phyloP scores from a whole-genome alignment of 1,140 invertebrate genomes.

The Probaryconus sp. region DNA sequence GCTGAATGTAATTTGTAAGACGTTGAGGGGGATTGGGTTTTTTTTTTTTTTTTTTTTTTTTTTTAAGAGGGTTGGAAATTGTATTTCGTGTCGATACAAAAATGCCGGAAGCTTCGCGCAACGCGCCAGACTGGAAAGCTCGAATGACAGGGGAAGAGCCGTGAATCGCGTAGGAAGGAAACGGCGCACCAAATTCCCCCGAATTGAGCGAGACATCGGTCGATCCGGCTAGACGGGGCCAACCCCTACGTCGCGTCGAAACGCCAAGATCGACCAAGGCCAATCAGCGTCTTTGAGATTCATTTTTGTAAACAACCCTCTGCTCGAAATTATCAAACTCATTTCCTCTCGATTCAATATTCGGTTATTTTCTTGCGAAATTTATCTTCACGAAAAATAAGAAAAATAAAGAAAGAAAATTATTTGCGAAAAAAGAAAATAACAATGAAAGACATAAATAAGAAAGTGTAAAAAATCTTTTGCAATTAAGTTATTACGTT shows the following conservation, averaged over 20 bases:
- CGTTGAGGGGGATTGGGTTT: too few relatives aligned
- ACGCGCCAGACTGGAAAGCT: conserved; percentile 13
- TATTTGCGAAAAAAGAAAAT: too few relatives aligned
- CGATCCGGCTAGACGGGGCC: conserved; percentile 73
- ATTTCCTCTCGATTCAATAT: too few relatives aligned
- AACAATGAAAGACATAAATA: too few relatives aligned
- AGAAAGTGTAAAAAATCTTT: too few relatives aligned
- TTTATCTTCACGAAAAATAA: neutral
- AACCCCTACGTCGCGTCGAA: conserved; percentile 55
- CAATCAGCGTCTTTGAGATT: conserved; percentile 40
- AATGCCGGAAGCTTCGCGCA: conserved; percentile 30
- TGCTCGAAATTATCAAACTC: conserved; percentile 27
- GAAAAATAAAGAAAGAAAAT: too few relatives aligned
- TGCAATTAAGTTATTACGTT: too few relatives aligned
- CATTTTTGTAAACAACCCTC: conserved; percentile 32
- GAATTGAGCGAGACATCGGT: conserved; percentile 59
- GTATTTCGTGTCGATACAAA: conserved; percentile 33
- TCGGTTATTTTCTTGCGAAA: conserved; percentile 17
- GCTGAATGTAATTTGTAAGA: too few relatives aligned
- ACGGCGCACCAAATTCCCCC: conserved; percentile 23
- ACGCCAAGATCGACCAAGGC: conserved; percentile 70
- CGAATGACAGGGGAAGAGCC: conserved; percentile 14
- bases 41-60: too few relatives aligned
- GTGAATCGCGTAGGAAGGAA: conserved; percentile 37
- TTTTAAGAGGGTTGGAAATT: too few relatives aligned